Evolutionary conservation across 2,797 vertebrate genomes (phyloP).

Genomic region (Amazona finschi): DNA sequence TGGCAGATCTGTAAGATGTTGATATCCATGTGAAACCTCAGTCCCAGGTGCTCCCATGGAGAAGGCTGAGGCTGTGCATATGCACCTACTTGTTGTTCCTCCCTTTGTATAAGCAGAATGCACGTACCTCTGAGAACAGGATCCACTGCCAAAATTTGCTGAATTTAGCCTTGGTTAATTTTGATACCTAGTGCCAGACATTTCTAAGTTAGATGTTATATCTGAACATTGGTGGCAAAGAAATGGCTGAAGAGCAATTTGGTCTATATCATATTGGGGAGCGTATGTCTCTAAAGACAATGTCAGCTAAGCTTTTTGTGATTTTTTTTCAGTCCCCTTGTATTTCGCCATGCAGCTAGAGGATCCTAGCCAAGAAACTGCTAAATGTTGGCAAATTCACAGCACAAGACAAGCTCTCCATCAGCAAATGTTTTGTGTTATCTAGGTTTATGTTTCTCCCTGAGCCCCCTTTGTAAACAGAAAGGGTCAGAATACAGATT

Average conservation of each 20-base stretch:
- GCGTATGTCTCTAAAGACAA: background rate
- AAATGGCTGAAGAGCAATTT: background rate
- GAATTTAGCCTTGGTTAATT: background rate
- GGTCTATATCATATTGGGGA: background rate
- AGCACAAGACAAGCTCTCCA: background rate
- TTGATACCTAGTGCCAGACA: background rate
- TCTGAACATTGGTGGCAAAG: background rate
- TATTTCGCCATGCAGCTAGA: background rate
- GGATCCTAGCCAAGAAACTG: background rate
- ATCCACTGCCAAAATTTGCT: background rate
- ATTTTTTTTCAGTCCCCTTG: background rate
- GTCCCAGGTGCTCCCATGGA: background rate
- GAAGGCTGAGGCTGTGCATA: background rate
- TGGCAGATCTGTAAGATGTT: background rate
- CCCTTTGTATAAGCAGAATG: background rate
- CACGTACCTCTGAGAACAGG: background rate
- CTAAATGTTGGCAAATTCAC: slow-evolving; percentile 1
- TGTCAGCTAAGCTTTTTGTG: background rate
- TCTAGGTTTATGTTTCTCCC: slow-evolving; percentile 36
- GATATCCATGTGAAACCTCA: background rate
- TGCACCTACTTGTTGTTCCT: background rate
- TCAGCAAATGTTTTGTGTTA: slow-evolving; percentile 20
- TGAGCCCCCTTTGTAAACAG: slow-evolving; percentile 31
- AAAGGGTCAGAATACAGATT: slow-evolving; percentile 45
- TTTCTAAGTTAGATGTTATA: background rate